These are phyloP conservation scores for Clavelina lepadiformis DNA, from an alignment of 23 tunicate genomes.

Conservation along the genomic window DNA sequence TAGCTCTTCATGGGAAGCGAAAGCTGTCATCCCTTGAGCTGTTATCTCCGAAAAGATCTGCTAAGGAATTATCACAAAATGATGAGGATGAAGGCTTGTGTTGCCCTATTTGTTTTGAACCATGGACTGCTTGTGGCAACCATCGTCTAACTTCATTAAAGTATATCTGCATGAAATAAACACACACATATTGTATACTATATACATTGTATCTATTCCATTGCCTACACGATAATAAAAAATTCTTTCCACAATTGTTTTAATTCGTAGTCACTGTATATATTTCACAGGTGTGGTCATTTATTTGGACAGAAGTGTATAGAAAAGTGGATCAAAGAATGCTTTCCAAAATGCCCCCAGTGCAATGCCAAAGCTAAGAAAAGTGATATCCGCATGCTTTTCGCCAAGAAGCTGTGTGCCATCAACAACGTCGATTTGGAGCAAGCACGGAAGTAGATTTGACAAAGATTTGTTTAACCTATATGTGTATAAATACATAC, in stretches of 20 bases:
- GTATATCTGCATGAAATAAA: no score
- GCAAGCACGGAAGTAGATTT: constrained; percentile 41
- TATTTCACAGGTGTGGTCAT: constrained; percentile 74
- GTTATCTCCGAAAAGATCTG: constrained; percentile 16
- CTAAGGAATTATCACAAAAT: neutral
- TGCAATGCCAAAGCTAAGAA: constrained; percentile 78
- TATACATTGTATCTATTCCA: no score
- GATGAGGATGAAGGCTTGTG: constrained; percentile 55
- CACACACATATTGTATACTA: no score
- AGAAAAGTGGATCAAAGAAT: constrained; percentile 72
- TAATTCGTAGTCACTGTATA: no score
- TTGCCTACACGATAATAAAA: no score
- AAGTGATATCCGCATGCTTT: constrained; percentile 60
- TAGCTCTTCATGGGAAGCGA: constrained; percentile 30
- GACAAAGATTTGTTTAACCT: neutral
- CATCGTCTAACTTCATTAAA: constrained; percentile 65
- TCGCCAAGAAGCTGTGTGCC: constrained; percentile 64
- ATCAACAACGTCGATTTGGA: constrained; percentile 61
- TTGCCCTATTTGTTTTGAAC: constrained; percentile 86
- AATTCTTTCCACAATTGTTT: no score
- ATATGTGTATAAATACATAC: neutral
- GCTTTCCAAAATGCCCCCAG: constrained; percentile 76
- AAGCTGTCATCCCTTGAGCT: constrained; percentile 45
- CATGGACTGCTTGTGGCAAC: constrained; percentile 75
- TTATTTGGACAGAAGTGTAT: constrained; percentile 78